Evolutionary conservation across 1,140 invertebrate species (phyloP).

Genomic region (Pemphigus obesinymphae): DNA sequence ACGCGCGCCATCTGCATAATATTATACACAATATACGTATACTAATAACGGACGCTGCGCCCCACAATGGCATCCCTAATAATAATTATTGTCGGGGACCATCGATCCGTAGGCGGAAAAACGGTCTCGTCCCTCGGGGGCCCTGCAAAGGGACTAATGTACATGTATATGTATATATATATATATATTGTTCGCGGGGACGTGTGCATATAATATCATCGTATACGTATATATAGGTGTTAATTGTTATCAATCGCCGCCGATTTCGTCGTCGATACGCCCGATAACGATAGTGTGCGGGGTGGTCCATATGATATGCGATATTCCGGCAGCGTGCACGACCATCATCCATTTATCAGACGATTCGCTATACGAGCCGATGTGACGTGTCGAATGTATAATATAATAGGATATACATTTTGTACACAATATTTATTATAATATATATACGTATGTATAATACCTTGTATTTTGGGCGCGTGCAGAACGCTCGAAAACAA

Average conservation of each 20-base stretch:
- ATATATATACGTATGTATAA: neutral
- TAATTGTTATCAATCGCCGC: neutral
- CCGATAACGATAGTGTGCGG: neutral
- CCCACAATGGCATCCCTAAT: neutral
- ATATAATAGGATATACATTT: neutral
- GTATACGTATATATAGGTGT: neutral
- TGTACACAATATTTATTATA: neutral
- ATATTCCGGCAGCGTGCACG: no score
- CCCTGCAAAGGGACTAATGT: neutral
- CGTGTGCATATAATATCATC: neutral
- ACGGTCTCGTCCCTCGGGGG: neutral
- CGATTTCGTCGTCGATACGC: neutral
- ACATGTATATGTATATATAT: neutral
- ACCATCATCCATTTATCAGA: slow-evolving; percentile 13
- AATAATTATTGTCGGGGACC: slow-evolving; percentile 14
- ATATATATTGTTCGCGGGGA: neutral
- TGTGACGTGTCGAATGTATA: neutral
- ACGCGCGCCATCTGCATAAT: neutral
- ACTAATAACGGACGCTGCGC: neutral
- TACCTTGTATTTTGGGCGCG: neutral
- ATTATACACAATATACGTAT: no score
- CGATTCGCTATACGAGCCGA: slow-evolving; percentile 13
- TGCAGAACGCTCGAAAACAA: neutral
- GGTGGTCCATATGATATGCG: neutral
- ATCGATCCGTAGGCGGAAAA: slow-evolving; percentile 27